Conservation (phyloP, 2,797 vertebrate genomes). For the Myotis daubentonii region DNA sequence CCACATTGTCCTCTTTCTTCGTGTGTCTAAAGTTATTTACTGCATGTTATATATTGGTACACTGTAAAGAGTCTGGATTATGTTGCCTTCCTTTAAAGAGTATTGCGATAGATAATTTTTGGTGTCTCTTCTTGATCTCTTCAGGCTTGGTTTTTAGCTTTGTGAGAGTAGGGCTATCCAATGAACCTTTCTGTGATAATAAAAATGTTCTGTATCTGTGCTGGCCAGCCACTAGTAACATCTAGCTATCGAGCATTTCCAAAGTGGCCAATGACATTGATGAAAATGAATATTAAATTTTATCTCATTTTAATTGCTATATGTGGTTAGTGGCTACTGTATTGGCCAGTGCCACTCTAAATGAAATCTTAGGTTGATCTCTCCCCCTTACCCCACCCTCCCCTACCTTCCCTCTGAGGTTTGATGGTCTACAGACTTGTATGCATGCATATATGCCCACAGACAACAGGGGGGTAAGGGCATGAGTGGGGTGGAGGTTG, state of each 20-base stretch:
- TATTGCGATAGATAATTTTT: not conserved
- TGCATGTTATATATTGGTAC: not conserved
- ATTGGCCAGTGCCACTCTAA: not conserved
- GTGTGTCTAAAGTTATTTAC: not conserved
- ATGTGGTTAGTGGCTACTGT: not conserved
- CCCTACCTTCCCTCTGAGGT: too few relatives aligned
- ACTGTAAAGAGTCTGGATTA: not conserved
- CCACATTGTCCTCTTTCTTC: not conserved
- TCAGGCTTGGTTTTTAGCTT: not conserved
- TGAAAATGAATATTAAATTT: conserved; percentile 25
- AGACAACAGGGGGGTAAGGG: too few relatives aligned
- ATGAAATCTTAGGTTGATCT: not conserved
- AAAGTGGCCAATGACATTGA: not conserved
- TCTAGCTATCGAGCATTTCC: not conserved
- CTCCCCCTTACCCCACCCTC: too few relatives aligned
- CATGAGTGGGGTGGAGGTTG: too few relatives aligned
- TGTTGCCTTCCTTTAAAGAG: not conserved
- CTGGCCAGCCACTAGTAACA: not conserved
- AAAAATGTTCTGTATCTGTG: not conserved
- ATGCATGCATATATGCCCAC: too few relatives aligned
- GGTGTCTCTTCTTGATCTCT: not conserved
- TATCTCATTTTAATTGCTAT: not conserved
- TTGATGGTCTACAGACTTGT: too few relatives aligned
- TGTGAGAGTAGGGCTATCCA: not conserved
- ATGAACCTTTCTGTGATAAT: not conserved